Percentiles rank a stretch among this genome's conserved stretches.
Conservation (phyloP, 2,888 invertebrate genomes). For the Limnephilus marmoratus region DNA sequence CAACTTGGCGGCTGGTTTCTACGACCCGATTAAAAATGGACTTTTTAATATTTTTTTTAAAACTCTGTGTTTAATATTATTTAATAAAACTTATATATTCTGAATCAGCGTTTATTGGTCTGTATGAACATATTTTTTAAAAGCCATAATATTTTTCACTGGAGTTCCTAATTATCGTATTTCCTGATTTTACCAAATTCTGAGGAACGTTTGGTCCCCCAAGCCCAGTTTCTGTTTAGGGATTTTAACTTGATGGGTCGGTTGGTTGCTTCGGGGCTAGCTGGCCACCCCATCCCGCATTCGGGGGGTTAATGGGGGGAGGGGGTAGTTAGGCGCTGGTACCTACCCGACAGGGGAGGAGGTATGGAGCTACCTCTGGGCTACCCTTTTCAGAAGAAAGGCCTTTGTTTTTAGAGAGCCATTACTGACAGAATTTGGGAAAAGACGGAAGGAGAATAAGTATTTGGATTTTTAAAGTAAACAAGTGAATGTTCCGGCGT, state of each 20-base stretch:
- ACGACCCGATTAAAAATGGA: too few relatives aligned
- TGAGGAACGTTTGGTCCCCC: not conserved
- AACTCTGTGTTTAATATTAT: too few relatives aligned
- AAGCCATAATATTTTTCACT: too few relatives aligned
- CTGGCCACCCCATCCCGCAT: not conserved
- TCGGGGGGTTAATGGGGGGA: not conserved
- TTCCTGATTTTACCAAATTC: not conserved
- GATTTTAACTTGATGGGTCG: not conserved
- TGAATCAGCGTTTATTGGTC: too few relatives aligned
- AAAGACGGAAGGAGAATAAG: not conserved
- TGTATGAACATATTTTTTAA: too few relatives aligned
- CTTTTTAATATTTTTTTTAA: too few relatives aligned
- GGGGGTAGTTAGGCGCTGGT: not conserved
- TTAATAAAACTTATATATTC: too few relatives aligned
- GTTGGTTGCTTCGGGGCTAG: not conserved
- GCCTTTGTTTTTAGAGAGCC: slow-evolving; percentile 29
- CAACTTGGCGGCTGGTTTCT: too few relatives aligned
- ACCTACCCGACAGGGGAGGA: not conserved
- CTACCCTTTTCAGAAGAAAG: slow-evolving; percentile 33
- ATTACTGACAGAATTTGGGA: not conserved
- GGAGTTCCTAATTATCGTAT: too few relatives aligned
- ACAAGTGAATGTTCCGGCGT: too few relatives aligned
- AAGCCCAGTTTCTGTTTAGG: not conserved
- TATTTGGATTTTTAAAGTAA: not conserved
- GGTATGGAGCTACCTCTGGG: not conserved